Evolutionary conservation across 2,888 invertebrate species (phyloP).

Genomic region (Tiphia femorata): DNA sequence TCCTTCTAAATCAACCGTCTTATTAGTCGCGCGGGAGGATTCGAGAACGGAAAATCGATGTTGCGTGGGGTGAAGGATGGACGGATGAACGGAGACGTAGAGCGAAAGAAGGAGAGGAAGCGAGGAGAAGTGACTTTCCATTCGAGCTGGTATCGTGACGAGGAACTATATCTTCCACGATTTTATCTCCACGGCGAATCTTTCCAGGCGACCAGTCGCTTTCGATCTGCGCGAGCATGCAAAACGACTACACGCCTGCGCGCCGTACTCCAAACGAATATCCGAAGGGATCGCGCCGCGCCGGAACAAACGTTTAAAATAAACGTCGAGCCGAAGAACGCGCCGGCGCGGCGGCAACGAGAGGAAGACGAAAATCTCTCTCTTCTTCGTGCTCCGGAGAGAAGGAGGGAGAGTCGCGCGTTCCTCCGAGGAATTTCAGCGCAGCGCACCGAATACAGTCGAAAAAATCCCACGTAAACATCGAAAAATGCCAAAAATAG

Average conservation of each 20-base stretch:
- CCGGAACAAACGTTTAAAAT: slow-evolving; percentile 18
- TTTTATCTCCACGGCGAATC: slow-evolving; percentile 39
- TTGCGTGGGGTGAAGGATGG: neutral
- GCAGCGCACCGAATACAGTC: too few relatives aligned
- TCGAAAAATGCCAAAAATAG: too few relatives aligned
- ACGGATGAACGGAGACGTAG: neutral
- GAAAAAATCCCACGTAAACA: too few relatives aligned
- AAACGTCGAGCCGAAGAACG: neutral
- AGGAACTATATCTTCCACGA: slow-evolving; percentile 43
- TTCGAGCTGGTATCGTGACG: slow-evolving; percentile 36
- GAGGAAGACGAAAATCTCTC: too few relatives aligned
- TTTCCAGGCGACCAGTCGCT: slow-evolving; percentile 45
- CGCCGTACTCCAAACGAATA: slow-evolving; percentile 7
- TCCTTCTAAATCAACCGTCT: too few relatives aligned
- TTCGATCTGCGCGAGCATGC: slow-evolving; percentile 41
- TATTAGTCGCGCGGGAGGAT: too few relatives aligned
- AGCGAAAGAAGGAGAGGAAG: neutral
- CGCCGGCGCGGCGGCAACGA: too few relatives aligned
- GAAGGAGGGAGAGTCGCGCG: too few relatives aligned
- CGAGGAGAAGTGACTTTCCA: slow-evolving; percentile 28
- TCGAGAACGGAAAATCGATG: too few relatives aligned
- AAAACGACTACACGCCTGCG: slow-evolving; percentile 17
- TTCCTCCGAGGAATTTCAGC: too few relatives aligned
- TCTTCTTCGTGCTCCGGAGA: too few relatives aligned
- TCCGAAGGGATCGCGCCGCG: slow-evolving; percentile 17